These are phyloP conservation scores for Anorthoa munda DNA, from an alignment of 2,888 invertebrate genomes.

Conservation along the genomic window DNA sequence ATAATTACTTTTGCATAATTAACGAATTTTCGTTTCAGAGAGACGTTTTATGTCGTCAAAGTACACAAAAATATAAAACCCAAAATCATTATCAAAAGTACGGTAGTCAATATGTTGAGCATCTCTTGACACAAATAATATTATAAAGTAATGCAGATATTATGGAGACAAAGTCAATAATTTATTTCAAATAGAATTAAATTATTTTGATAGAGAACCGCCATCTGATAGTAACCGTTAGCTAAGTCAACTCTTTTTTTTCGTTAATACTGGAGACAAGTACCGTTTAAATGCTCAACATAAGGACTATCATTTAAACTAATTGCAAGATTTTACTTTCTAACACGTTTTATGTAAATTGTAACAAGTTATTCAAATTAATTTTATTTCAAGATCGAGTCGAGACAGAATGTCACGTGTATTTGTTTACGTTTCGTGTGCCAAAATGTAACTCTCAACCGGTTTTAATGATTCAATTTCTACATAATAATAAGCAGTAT, in stretches of 20 bases:
- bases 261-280: constrained; percentile 6
- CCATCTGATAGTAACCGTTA: constrained; percentile 12
- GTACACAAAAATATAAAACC: constrained; percentile 11
- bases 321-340: not conserved
- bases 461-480: constrained; percentile 16
- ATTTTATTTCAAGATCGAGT: constrained; percentile 3
- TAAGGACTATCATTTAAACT: not conserved
- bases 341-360: constrained; percentile 10
- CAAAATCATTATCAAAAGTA: not conserved
- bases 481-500: constrained; percentile 5
- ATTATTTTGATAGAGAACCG: not conserved
- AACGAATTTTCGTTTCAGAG: constrained; percentile 23
- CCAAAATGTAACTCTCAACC: constrained; percentile 35
- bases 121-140: not conserved
- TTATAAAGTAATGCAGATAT: not conserved
- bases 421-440: constrained; percentile 30
- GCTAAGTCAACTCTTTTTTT: constrained; percentile 8
- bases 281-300: constrained; percentile 4
- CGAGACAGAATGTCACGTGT: constrained; percentile 28
- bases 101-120: not conserved
- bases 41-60: constrained; percentile 27
- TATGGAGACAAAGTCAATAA: not conserved
- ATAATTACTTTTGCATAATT: constrained; percentile 48
- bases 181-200: constrained; percentile 5
- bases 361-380: constrained; percentile 15